Evolutionary conservation across 1,140 invertebrate species (phyloP), one percentile per base, ranked within the genome.

Genomic region (Drosophila murphyi): DNA sequence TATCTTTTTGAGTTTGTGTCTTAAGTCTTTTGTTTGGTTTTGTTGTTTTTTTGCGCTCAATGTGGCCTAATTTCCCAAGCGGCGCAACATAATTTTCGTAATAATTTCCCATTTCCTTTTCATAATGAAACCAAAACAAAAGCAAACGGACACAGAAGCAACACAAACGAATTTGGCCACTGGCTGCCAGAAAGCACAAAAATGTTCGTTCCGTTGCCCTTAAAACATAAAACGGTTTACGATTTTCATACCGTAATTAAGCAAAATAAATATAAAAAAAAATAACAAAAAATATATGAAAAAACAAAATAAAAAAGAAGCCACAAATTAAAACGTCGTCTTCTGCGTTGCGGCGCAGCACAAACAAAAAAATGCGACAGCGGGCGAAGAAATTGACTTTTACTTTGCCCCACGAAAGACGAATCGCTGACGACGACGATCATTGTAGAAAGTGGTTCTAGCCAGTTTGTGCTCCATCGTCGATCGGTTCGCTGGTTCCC

Each of bases 41-140:
- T 5, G 37, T 20, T 63, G 52, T 43, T 63, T 73, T 57, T 67
- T 60, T 56, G 59, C 34, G 69, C 56, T 48, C 50, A 43, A 8
- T 35, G 52, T 67, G 72, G 34, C 65, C 78, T 70, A 69, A 74
- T 78, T 80, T 80, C 75, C 61, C 71, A 77, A 59, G 55, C 56
- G 54, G 41, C 57, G 55, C 62, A 60, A 57, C 64, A 74, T 57
- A 65, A 70, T 70, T 74, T 77, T 80, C 61, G 65, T 80, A 77
- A 80, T 80, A 80, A 80, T 78, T 80, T 80, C 70, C 70, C 71
- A 80, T 74, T 80, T 80, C 75, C 75, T 80, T 80, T 80, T 65
- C 71, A 56, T 67, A 59, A 68, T 34, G 50, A 65, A 39, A 29
- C 5, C 12, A 50, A 50, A 12, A 68, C 55, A 48, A 57, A 74